Evolutionary conservation across 2,888 invertebrate species (phyloP), one percentile per base, ranked within the genome.

Genomic region (Drosophila helvetica): DNA sequence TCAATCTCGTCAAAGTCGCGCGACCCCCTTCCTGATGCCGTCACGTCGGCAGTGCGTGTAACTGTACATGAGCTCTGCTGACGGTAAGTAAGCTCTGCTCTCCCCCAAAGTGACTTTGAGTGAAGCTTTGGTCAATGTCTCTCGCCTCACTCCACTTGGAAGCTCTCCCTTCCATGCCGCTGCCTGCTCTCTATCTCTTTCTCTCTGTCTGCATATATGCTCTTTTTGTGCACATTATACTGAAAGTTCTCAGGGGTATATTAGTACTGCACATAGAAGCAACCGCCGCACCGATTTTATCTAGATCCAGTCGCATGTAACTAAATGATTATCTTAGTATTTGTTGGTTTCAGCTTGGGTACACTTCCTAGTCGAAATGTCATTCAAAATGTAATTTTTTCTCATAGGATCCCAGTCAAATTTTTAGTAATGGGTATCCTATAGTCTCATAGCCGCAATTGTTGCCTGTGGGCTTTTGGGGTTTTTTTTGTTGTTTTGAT

Each of bases 11-110:
- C 15, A 33, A 33, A 15, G 12, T 1, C 12, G 1, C 12, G 33
- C 33, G 22, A 12, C 33, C 8, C 27, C 1, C 25, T 27, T 19
- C 19, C 27, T 3, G 27, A 27, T 4, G 38, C 59, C 77, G 61
- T 43, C 87, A 75, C 73, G 79, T 66, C 79, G 74, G 65, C 66
- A 64, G 60, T 73, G 87, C 80, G 75, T 71, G 70, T 69, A 67
- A 59, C 80, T 70, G 80, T 38, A n/a, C 15, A 38, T 6, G 38
- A 38, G 38, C 15, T 38, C 7, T 7, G 38, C 38, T 38, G 33
- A 38, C 58, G 61, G 65, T 62, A 55, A 22, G 22, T 5, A 12
- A 38, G 33, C 33, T 22, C 22, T 38, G 33, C 33, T 22, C 22
- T 38, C 55, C 66, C 56, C 51, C 52, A 54, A 38, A 58, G 54